These are phyloP conservation scores for Phymorhynchus buccinoides DNA, from an alignment of 1,140 invertebrate species.

Conservation along the genomic window DNA sequence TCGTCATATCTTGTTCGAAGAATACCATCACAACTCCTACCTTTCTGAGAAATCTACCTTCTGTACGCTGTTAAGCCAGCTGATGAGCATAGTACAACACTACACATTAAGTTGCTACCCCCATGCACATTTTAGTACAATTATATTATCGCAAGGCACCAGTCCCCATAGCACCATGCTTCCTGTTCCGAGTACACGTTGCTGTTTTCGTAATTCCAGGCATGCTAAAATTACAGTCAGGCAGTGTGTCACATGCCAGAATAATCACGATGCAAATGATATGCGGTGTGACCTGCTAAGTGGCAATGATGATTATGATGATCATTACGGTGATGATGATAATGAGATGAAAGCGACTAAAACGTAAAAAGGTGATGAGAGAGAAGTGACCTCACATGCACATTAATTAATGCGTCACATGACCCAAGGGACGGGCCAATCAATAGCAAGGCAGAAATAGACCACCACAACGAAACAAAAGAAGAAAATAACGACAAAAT, in stretches of 20 bases:
- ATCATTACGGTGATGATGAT: slow-evolving; percentile 27
- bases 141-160: too few relatives aligned
- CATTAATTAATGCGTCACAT: background rate
- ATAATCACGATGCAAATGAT: background rate
- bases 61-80: background rate
- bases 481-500: too few relatives aligned
- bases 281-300: background rate
- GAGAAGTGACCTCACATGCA: background rate
- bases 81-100: background rate
- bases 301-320: slow-evolving; percentile 33
- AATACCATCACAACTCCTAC: background rate
- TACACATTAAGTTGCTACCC: background rate
- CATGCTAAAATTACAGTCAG: background rate
- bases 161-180: background rate
- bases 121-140: background rate
- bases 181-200: background rate
- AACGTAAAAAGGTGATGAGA: too few relatives aligned
- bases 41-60: background rate
- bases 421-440: slow-evolving; percentile 14
- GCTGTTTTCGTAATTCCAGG: background rate
- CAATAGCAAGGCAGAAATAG: background rate
- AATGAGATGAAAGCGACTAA: background rate
- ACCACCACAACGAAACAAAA: background rate
- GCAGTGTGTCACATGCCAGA: background rate
- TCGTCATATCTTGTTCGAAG: background rate